A percentile compares a stretch with the other conserved stretches of the same genome.
Conservation (phyloP, 2,113 vertebrate genomes). For the Rattus rattus region DNA sequence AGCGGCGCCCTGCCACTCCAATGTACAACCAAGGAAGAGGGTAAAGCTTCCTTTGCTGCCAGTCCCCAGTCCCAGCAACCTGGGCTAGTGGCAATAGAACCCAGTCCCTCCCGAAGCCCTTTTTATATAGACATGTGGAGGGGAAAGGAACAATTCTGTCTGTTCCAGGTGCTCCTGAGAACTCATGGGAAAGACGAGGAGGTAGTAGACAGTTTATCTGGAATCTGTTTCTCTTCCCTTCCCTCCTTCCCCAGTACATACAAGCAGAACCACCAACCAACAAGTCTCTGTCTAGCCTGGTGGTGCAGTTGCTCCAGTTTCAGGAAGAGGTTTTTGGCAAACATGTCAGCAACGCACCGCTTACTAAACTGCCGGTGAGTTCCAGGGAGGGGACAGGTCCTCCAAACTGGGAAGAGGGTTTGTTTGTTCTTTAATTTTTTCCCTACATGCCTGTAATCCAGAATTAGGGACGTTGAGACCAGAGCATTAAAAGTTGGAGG, state of each 20-base stretch:
- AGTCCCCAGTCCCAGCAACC: neutral
- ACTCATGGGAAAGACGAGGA: neutral
- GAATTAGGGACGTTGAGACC: neutral
- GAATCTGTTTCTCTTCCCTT: slow-evolving; percentile 1
- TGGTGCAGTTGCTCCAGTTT: slow-evolving; percentile 97
- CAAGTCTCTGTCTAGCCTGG: slow-evolving; percentile 97
- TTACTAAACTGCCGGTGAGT: slow-evolving; percentile 95
- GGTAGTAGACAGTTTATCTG: neutral
- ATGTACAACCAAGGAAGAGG: slow-evolving; percentile 6
- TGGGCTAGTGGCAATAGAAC: neutral
- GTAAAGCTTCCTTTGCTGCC: neutral
- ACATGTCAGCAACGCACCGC: slow-evolving; percentile 98
- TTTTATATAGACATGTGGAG: neutral
- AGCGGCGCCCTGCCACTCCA: neutral
- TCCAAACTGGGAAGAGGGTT: neutral
- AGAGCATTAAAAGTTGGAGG: neutral
- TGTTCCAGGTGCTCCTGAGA: neutral
- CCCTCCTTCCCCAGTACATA: slow-evolving; percentile 90
- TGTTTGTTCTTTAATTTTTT: neutral
- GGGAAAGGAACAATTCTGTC: neutral
- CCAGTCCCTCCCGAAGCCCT: neutral
- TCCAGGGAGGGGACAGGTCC: neutral
- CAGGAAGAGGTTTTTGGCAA: slow-evolving; percentile 98
- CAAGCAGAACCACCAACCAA: slow-evolving; percentile 98
- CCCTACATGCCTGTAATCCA: neutral